Evolutionary conservation across 2,113 vertebrate species (phyloP).

Genomic region (Archocentrus centrarchus): DNA sequence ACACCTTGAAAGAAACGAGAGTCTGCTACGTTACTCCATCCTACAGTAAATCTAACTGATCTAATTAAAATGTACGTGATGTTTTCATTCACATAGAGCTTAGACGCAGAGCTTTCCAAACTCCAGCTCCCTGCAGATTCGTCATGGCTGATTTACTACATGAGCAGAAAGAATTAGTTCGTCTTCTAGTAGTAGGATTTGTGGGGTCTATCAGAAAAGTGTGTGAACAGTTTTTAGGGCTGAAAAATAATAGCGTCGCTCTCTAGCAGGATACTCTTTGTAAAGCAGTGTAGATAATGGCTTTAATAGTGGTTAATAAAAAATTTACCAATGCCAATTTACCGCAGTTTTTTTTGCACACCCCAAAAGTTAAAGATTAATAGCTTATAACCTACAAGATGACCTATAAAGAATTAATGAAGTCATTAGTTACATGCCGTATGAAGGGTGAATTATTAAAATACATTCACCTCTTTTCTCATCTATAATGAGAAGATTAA

Average conservation of each 20-base stretch:
- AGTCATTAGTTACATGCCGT: neutral
- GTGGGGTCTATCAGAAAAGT: neutral
- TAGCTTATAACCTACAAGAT: neutral
- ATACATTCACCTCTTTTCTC: neutral
- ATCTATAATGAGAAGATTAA: neutral
- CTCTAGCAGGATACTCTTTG: neutral
- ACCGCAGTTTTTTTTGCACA: neutral
- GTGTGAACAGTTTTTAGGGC: neutral
- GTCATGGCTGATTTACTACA: slow-evolving; percentile 43
- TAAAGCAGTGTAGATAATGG: neutral
- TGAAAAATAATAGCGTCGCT: neutral
- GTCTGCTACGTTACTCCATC: neutral
- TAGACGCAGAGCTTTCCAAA: slow-evolving; percentile 16
- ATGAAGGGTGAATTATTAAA: neutral
- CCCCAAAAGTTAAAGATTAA: slow-evolving; percentile 7
- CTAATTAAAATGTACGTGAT: slow-evolving; percentile 60
- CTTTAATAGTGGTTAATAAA: slow-evolving; percentile 3
- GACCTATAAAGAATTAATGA: neutral
- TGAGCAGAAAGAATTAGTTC: slow-evolving; percentile 14
- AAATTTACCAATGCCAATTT: slow-evolving; percentile 10
- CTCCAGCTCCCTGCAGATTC: slow-evolving; percentile 8
- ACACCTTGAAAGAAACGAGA: slow-evolving; percentile 45
- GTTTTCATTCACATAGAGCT: slow-evolving; percentile 33
- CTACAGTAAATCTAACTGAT: slow-evolving; percentile 59
- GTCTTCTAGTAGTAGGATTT: neutral